Evolutionary conservation across 2,888 invertebrate genomes (phyloP).

Genomic region (Temnothorax unifasciatus): DNA sequence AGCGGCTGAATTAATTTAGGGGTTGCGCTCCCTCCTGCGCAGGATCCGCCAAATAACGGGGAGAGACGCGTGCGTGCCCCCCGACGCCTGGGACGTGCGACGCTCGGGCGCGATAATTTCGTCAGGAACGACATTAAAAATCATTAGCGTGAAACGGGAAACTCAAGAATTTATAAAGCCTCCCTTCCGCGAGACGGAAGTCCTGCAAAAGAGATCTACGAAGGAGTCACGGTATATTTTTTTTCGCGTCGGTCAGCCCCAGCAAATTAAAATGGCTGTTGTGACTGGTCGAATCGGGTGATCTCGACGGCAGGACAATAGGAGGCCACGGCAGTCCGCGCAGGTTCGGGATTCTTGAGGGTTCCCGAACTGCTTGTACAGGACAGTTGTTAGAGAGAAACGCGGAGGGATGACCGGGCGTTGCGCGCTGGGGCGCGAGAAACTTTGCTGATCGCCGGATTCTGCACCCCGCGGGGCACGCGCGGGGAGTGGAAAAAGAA

Average conservation of each 20-base stretch:
- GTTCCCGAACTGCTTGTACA: not conserved
- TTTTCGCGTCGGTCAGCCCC: not conserved
- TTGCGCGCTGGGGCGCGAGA: constrained; percentile 78
- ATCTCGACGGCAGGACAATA: constrained; percentile 25
- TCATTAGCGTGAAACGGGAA: constrained; percentile 11
- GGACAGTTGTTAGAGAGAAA: not conserved
- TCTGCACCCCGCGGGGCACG: constrained; percentile 68
- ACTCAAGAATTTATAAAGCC: not conserved
- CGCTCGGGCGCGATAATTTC: constrained; percentile 63
- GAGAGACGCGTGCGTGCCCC: constrained; percentile 74
- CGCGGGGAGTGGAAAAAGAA: constrained; percentile 56
- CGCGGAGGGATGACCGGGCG: constrained; percentile 68
- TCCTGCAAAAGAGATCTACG: not conserved
- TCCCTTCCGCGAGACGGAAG: not conserved
- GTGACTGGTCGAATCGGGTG: constrained; percentile 76
- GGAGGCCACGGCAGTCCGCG: no score
- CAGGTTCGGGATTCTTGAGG: not conserved
- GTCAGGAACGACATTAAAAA: constrained; percentile 33
- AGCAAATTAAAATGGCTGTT: constrained; percentile 80
- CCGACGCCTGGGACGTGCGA: constrained; percentile 30
- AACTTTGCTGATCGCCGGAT: constrained; percentile 71
- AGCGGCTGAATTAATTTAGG: constrained; percentile 69
- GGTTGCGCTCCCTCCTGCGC: constrained; percentile 74
- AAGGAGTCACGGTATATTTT: not conserved
- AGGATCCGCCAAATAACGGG: constrained; percentile 68